These are phyloP conservation scores for Aporophyla lueneburgensis DNA, from an alignment of 2,888 invertebrate species.

Conservation along the genomic window DNA sequence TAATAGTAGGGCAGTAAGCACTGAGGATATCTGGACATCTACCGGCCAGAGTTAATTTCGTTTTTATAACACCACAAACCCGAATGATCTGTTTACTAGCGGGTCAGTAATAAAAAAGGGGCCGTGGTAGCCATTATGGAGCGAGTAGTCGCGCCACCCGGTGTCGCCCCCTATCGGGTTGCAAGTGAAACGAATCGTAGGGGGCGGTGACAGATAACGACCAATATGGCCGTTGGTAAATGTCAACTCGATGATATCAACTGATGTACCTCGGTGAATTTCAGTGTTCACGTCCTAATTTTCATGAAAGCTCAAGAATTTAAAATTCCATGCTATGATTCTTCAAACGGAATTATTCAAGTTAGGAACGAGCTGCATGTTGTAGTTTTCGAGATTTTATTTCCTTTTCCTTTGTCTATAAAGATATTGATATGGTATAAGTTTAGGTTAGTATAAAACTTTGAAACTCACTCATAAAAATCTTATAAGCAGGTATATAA, in stretches of 20 bases:
- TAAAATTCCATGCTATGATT: conserved; percentile 7
- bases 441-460: not conserved
- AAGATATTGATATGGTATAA: not conserved
- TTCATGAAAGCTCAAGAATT: conserved; percentile 26
- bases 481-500: not conserved
- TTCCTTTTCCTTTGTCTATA: not conserved
- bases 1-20: conserved; percentile 81
- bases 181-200: conserved; percentile 89
- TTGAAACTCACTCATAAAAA: not conserved
- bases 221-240: conserved; percentile 86
- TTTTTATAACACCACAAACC: conserved; percentile 91
- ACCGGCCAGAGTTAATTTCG: conserved; percentile 89
- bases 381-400: conserved; percentile 10
- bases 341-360: conserved; percentile 27
- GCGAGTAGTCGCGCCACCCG: conserved; percentile 84
- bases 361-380: not conserved
- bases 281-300: conserved; percentile 45
- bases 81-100: conserved; percentile 91
- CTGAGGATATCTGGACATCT: conserved; percentile 87
- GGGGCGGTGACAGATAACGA: conserved; percentile 90
- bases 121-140: conserved; percentile 88
- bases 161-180: conserved; percentile 90
- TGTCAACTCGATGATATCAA: conserved; percentile 82
- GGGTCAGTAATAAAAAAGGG: conserved; percentile 91
- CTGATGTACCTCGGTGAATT: conserved; percentile 53